Evolutionary conservation across 2,888 invertebrate genomes (phyloP), one percentile per base, ranked within the genome.

Genomic region (Chaitophorus viminalis): DNA sequence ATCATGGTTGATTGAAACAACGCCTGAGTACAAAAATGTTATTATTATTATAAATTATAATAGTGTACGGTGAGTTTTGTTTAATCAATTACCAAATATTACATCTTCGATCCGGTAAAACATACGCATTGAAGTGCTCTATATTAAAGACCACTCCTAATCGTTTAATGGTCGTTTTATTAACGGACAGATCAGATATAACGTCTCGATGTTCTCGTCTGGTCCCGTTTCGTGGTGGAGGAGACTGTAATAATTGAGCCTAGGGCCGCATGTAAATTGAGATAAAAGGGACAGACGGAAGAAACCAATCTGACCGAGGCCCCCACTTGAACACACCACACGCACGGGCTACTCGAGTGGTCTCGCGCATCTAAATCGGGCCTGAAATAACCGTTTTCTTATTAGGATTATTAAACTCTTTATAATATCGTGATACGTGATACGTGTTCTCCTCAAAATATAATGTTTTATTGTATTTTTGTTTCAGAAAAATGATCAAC

Each of bases 241-340:
- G 65, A 78, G 70, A 78, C 36, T 36, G 36, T 6, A 77, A 78
- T 85, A 85, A 83, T 85, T 77, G 85, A 85, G 77, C 18, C 2
- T 46, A 60, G 29, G 18, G 76, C 74, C 21, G 39, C n/a, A 68
- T 85, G 77, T 85, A 77, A 85, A 85, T 85, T 77, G 85, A 85
- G 85, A 85, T 85, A 78, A 85, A 78, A 85, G 52, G 86, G 70
- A 86, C 68, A 68, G 72, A 79, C 86, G 86, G 86, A 86, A 86
- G 86, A 86, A 78, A 79, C 86, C 86, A 86, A 86, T 86, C 86
- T 79, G 86, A 36, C 52, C 39, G 39, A 76, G 70, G 68, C 21
- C 31, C 31, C 85, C 60, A 77, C 85, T 78, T 78, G 85, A 78
- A 84, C 60, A 21, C 36, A 14, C 46, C 46, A 14, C 46, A 46